Evolutionary conservation across 2,113 vertebrate genomes (phyloP).

Genomic region (Cervus canadensis): DNA sequence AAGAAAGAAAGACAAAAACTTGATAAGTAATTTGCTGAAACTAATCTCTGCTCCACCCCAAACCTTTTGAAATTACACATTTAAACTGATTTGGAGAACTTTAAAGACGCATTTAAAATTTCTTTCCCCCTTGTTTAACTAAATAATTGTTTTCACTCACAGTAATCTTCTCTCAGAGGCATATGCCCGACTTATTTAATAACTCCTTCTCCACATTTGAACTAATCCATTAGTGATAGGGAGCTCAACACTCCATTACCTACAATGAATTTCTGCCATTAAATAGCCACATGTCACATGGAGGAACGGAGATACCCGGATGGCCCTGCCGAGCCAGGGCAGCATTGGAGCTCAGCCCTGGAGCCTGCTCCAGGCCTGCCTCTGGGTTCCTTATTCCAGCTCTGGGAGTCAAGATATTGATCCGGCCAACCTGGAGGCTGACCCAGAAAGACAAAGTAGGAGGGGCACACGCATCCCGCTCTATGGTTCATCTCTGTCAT

Average conservation of each 20-base stretch:
- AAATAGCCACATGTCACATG: neutral
- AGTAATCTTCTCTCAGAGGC: constrained; percentile 22
- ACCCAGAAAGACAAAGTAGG: neutral
- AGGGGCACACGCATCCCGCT: neutral
- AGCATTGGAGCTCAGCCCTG: neutral
- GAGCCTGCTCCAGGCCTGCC: neutral
- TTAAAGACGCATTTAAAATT: constrained; percentile 35
- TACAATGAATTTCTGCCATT: constrained; percentile 14
- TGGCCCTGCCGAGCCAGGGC: neutral
- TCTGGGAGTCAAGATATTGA: neutral
- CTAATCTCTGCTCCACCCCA: neutral
- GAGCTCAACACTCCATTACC: constrained; percentile 3
- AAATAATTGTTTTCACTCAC: constrained; percentile 44
- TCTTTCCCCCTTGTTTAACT: constrained; percentile 54
- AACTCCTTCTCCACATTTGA: constrained; percentile 25
- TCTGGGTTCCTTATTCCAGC: neutral
- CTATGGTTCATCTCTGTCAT: neutral
- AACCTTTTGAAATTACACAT: constrained; percentile 43
- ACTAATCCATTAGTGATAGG: constrained; percentile 4
- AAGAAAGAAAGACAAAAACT: neutral
- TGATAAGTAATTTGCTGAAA: constrained; percentile 57
- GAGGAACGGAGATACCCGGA: neutral
- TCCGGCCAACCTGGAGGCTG: neutral
- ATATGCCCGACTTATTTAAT: constrained; percentile 38
- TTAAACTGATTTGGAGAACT: constrained; percentile 45